Evolutionary conservation across 2,797 vertebrate genomes (phyloP).

Genomic region (Macropus fuliginosus): DNA sequence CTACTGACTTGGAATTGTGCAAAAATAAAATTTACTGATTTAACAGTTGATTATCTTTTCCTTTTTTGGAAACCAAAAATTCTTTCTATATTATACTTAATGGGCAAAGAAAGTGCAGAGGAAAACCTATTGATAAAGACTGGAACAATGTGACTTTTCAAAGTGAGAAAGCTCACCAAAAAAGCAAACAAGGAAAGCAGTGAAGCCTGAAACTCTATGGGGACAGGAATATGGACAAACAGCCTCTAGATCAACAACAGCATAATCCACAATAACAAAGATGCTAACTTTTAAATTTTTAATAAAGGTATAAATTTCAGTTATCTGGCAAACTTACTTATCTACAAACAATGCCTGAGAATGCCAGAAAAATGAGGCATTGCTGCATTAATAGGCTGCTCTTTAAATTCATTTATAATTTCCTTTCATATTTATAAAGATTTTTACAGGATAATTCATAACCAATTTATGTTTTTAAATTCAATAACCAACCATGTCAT

Average conservation of each 20-base stretch:
- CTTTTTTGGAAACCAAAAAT: background rate
- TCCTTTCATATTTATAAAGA: conserved; percentile 36
- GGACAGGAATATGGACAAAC: background rate
- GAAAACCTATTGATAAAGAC: background rate
- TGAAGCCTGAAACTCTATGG: background rate
- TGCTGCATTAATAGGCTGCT: background rate
- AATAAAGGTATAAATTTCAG: conserved; percentile 45
- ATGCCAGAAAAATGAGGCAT: background rate
- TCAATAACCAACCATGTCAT: background rate
- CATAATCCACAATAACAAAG: background rate
- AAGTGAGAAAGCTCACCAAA: background rate
- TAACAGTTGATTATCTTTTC: background rate
- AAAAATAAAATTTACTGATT: background rate
- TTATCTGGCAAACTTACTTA: conserved; percentile 12
- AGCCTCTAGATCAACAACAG: background rate
- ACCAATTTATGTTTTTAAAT: conserved; percentile 37
- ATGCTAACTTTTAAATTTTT: background rate
- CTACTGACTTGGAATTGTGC: background rate
- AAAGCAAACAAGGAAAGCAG: background rate
- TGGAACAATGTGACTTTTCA: background rate
- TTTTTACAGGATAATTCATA: background rate
- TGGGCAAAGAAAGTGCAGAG: background rate
- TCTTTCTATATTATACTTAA: background rate
- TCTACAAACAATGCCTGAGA: conserved; percentile 21
- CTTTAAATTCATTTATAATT: background rate